Percentiles rank a stretch among this genome's conserved stretches.
These are phyloP conservation scores for Turdus rufiventris DNA, from an alignment of 2,113 vertebrate species.

Conservation along the genomic window DNA sequence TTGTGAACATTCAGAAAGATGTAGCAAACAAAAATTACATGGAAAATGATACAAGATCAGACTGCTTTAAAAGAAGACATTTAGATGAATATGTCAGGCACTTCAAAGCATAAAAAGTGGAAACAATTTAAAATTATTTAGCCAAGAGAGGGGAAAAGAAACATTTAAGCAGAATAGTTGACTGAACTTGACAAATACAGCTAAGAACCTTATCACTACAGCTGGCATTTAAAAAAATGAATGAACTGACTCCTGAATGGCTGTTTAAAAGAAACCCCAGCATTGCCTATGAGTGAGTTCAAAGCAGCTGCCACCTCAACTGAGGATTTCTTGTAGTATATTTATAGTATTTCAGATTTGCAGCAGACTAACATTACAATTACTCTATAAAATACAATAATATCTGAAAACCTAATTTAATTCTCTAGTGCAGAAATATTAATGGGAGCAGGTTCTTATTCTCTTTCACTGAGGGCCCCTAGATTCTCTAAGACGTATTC, in stretches of 20 bases:
- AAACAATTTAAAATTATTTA: background rate
- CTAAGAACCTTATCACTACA: background rate
- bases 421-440: background rate
- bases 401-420: background rate
- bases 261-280: background rate
- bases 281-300: background rate
- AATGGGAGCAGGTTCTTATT: background rate
- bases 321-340: background rate
- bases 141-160: background rate
- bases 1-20: background rate
- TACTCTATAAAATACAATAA: background rate
- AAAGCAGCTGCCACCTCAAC: background rate
- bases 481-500: background rate
- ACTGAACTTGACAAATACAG: background rate
- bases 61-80: background rate
- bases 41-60: background rate
- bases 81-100: background rate
- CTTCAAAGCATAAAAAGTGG: background rate
- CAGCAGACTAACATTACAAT: background rate
- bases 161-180: background rate
- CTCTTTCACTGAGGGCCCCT: background rate
- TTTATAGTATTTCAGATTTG: background rate
- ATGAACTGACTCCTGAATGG: background rate
- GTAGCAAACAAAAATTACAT: background rate
- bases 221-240: background rate